Percentiles rank a stretch among this genome's conserved stretches.
Evolutionary conservation across 2,113 vertebrate genomes (phyloP).

Genomic region (Charadrius vociferus): DNA sequence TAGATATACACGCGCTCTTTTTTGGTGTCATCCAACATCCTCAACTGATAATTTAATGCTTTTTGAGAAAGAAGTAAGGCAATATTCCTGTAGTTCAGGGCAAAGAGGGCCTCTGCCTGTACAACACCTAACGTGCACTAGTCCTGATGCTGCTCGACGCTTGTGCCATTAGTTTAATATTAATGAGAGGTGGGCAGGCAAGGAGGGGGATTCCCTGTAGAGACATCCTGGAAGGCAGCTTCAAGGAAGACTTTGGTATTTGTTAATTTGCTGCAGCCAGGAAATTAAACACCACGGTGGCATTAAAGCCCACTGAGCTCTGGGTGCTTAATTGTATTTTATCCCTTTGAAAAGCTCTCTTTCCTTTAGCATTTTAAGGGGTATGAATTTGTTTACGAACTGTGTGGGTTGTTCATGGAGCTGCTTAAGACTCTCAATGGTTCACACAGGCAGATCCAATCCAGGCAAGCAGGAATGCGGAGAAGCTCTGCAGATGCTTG

Average conservation of each 20-base stretch:
- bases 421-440: neutral
- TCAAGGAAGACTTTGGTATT: neutral
- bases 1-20: fast-evolving
- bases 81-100: neutral
- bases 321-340: neutral
- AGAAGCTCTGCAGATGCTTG: neutral
- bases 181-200: neutral
- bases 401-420: neutral
- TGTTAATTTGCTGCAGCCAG: neutral
- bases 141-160: neutral
- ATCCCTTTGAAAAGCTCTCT: neutral
- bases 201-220: neutral
- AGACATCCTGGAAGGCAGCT: neutral
- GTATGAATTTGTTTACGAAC: neutral
- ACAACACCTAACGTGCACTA: too few species aligned
- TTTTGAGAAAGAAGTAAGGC: neutral
- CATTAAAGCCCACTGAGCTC: neutral
- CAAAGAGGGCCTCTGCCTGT: neutral
- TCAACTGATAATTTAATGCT: neutral
- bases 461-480: neutral
- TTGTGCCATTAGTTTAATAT: neutral
- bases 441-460: neutral
- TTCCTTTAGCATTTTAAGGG: neutral
- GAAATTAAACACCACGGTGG: neutral
- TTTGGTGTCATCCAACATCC: neutral